Percentiles rank a stretch among this genome's conserved stretches.
These are phyloP conservation scores for Zaprionus obscuricornis DNA, from an alignment of 2,888 invertebrate genomes.

Conservation along the genomic window DNA sequence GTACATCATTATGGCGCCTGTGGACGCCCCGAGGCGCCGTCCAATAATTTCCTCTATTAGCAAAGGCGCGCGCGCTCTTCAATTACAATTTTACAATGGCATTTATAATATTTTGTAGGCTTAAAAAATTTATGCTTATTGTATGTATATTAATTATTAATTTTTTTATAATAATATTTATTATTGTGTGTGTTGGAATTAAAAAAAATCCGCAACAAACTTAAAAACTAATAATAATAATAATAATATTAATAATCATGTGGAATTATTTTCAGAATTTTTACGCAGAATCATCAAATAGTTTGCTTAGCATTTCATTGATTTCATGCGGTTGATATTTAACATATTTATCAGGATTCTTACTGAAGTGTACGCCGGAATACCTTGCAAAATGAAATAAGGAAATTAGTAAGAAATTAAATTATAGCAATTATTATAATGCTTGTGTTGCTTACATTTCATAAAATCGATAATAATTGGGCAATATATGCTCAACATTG, in stretches of 20 bases:
- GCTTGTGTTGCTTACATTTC: constrained; percentile 85
- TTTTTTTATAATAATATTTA: constrained; percentile 71
- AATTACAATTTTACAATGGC: constrained; percentile 58
- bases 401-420: neutral
- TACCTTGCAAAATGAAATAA: constrained; percentile 84
- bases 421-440: neutral
- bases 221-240: constrained; percentile 10
- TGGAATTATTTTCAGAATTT: too few relatives aligned
- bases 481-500: constrained; percentile 94
- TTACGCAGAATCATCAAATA: constrained; percentile 91
- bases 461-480: constrained; percentile 92
- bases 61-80: constrained; percentile 12
- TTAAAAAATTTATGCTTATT: constrained; percentile 63
- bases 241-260: neutral
- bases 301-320: constrained; percentile 91
- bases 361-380: constrained; percentile 91
- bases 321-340: constrained; percentile 95
- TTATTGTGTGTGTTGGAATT: constrained; percentile 78
- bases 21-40: constrained; percentile 92
- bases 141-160: constrained; percentile 66
- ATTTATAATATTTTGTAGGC: constrained; percentile 74
- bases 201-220: constrained; percentile 67
- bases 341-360: constrained; percentile 96
- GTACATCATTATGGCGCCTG: constrained; percentile 93
- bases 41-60: constrained; percentile 92